Evolutionary conservation across 2,888 invertebrate genomes (phyloP).

Genomic region (Patella pellucida): DNA sequence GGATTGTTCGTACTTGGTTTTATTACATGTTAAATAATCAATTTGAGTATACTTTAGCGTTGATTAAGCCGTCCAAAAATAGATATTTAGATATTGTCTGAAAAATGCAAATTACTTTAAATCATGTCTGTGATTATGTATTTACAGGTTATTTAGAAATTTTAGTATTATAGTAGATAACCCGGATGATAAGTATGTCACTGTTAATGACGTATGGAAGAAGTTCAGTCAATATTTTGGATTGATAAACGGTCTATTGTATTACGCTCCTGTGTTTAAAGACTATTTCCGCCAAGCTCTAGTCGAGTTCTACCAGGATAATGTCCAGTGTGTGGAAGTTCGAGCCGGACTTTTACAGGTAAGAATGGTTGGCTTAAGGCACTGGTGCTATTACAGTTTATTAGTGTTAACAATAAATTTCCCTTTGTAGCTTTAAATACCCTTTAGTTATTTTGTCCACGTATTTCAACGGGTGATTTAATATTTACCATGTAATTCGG

Average conservation of each 20-base stretch:
- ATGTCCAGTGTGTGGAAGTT: slow-evolving; percentile 62
- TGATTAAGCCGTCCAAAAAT: too few relatives aligned
- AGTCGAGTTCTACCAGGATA: slow-evolving; percentile 51
- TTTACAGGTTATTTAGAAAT: slow-evolving; percentile 49
- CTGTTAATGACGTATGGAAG: slow-evolving; percentile 48
- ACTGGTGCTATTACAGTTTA: too few relatives aligned
- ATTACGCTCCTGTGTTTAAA: slow-evolving; percentile 51
- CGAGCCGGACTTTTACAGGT: slow-evolving; percentile 52
- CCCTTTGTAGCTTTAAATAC: neutral
- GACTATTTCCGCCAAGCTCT: slow-evolving; percentile 53
- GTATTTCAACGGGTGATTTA: neutral
- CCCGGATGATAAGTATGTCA: slow-evolving; percentile 39
- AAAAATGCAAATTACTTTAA: neutral
- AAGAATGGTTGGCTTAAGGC: slow-evolving; percentile 20
- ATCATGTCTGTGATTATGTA: neutral
- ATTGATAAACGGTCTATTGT: slow-evolving; percentile 49
- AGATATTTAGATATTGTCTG: too few relatives aligned
- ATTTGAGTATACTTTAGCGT: too few relatives aligned
- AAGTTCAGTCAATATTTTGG: slow-evolving; percentile 44
- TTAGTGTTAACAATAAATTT: too few relatives aligned
- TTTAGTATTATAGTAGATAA: slow-evolving; percentile 46
- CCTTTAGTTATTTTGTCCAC: neutral
- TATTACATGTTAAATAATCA: too few relatives aligned
- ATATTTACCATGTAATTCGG: too few relatives aligned
- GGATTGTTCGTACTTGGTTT: too few relatives aligned